Conservation (phyloP, 1,140 invertebrate species). For the Wiebesia pumilae region DNA sequence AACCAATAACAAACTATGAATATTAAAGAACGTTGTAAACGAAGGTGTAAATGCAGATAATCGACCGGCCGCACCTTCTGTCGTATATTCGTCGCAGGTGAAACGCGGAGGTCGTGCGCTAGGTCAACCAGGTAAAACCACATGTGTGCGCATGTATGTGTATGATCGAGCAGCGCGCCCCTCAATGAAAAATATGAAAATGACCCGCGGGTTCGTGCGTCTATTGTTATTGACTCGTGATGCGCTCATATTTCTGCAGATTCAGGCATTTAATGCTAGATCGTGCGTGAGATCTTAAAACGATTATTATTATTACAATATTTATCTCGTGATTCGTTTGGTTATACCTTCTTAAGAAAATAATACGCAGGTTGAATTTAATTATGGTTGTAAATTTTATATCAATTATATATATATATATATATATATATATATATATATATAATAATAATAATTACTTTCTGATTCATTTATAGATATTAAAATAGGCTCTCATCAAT, state of each 20-base stretch:
- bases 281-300: neutral
- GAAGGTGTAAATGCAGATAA: neutral
- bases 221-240: conserved; percentile 3
- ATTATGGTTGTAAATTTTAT: neutral
- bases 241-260: neutral
- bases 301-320: neutral
- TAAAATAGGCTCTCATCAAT: neutral
- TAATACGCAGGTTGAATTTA: neutral
- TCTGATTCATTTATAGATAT: neutral
- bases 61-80: neutral
- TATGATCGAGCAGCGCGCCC: neutral
- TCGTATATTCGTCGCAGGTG: neutral
- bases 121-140: neutral
- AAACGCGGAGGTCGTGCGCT: neutral
- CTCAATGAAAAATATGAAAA: conserved; percentile 6
- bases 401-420: no score
- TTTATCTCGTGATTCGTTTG: neutral
- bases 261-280: neutral
- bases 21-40: neutral
- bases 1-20: neutral
- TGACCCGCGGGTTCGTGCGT: neutral
- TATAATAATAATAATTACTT: conserved; percentile 11
- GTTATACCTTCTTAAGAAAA: neutral
- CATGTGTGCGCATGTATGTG: neutral
- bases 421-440: no score